Base-by-base conservation (phyloP, 2,113 vertebrate genomes). In the Nothobranchius kuhntae region DNA sequence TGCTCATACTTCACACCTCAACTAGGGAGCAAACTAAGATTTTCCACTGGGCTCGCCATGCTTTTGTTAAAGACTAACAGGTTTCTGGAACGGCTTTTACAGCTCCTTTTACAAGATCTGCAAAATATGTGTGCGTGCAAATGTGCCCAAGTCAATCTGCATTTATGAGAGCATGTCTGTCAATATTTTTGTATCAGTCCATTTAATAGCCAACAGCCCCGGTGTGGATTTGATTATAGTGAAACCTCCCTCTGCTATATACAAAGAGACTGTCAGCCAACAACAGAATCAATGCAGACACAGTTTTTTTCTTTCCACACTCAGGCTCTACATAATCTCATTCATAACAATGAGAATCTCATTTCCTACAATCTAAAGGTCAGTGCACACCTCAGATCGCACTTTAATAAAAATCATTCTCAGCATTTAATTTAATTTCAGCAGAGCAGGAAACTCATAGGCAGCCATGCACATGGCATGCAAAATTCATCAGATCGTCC, bases 351-450 rank as follows among this genome's bases (percentile, higher is more conserved):
- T 86, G 84, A 85, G 81, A 90, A 90, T 90, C 91, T 91, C 80
- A 91, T 92, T 92, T 93, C 86, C 92, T 84, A 84, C 87, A 90
- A 89, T 91, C 86, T 87, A 92, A 93, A 93, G 89, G 92, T 92
- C 90, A 93, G 80, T 76, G 86, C 87, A 86, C 90, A 92, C 87
- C 89, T 92, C 91, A 90, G 90, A 92, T 92, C 90, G 84, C 87
- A 91, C 90, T 91, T 92, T 91, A 92, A 92, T 93, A 92, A 91
- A 93, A 87, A 90, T 87, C 86, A 90, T 92, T 91, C 86, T 90
- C 89, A 73, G 83, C 80, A 52, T 92, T 92, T 91, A 91, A 90
- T 92, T 93, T 91, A 86, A 93, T 93, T 92, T 87, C 79, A 78
- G 73, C 86, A 80, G 84, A 89, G 89, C 86, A 87, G 84, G 77